Percentiles rank a stretch among this genome's conserved stretches.
These are phyloP conservation scores for Diplogasteroides magnus DNA, from an alignment of 1,140 invertebrate genomes.

Conservation along the genomic window DNA sequence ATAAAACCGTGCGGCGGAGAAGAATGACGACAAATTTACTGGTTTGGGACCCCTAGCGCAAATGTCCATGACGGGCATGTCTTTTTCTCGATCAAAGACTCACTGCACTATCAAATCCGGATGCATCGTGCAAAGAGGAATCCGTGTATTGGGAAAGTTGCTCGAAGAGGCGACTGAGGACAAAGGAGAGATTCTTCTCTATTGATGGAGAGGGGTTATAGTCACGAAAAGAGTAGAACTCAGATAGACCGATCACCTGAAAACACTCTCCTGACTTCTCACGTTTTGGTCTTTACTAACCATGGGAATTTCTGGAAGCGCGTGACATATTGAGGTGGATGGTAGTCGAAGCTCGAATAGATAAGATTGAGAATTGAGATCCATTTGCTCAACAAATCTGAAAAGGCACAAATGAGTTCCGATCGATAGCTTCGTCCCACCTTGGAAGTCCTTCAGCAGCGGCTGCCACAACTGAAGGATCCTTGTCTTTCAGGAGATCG, in stretches of 20 bases:
- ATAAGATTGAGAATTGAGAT: not conserved
- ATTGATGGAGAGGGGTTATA: no score
- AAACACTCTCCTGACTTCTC: slow-evolving; percentile 3
- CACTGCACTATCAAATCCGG: no score
- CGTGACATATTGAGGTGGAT: not conserved
- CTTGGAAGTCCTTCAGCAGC: not conserved
- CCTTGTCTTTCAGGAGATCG: slow-evolving; percentile 2
- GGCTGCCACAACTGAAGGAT: not conserved
- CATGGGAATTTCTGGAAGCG: slow-evolving; percentile 3
- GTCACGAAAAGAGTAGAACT: not conserved
- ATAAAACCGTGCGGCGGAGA: no score
- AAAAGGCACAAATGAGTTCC: not conserved
- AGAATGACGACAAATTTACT: no score
- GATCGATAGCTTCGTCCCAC: slow-evolving; percentile 5
- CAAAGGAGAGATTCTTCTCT: no score
- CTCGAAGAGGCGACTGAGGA: no score
- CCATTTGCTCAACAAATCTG: not conserved
- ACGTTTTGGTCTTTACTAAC: no score
- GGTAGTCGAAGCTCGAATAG: not conserved
- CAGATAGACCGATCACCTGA: slow-evolving; percentile 2
- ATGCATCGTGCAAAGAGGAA: no score
- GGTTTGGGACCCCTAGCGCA: no score
- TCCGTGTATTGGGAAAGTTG: no score
- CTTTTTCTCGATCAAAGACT: no score
- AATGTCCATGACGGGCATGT: no score